Percentiles rank a stretch among this genome's conserved stretches.
These are phyloP conservation scores for Chelmon rostratus DNA, from an alignment of 2,797 vertebrate species.

Conservation along the genomic window DNA sequence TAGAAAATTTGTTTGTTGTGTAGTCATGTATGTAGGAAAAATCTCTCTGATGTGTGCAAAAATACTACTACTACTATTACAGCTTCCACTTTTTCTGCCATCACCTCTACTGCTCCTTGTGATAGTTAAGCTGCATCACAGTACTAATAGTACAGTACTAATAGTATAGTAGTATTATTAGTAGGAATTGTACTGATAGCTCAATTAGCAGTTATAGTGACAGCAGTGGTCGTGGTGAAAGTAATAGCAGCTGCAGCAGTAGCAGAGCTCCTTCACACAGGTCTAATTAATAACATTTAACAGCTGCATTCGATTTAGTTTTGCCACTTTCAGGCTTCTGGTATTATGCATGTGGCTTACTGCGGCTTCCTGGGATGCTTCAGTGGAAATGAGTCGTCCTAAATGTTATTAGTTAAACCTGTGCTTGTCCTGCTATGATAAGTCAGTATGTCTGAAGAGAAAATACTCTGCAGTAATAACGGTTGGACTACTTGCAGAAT, in stretches of 20 bases:
- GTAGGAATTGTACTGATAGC: neutral
- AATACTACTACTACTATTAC: neutral
- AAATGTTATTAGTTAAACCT: too few species aligned
- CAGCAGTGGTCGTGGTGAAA: neutral
- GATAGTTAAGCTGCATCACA: neutral
- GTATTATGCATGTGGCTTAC: neutral
- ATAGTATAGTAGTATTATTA: too few species aligned
- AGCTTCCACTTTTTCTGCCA: neutral
- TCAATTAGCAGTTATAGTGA: neutral
- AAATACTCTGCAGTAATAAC: neutral
- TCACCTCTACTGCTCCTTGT: neutral
- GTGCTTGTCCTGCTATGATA: too few species aligned
- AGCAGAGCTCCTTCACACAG: too few species aligned
- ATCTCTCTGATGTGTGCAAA: neutral
- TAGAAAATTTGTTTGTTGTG: slow-evolving; percentile 10
- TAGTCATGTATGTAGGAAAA: neutral
- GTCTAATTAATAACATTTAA: too few species aligned
- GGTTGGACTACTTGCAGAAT: neutral
- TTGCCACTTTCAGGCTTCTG: too few species aligned
- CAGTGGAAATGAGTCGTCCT: too few species aligned
- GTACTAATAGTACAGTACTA: neutral
- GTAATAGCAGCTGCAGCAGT: neutral
- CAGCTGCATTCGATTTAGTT: too few species aligned
- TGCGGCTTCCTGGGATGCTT: neutral
- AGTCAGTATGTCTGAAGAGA: neutral